Conservation (phyloP, 2,113 vertebrate species). For the Proteles cristata region DNA sequence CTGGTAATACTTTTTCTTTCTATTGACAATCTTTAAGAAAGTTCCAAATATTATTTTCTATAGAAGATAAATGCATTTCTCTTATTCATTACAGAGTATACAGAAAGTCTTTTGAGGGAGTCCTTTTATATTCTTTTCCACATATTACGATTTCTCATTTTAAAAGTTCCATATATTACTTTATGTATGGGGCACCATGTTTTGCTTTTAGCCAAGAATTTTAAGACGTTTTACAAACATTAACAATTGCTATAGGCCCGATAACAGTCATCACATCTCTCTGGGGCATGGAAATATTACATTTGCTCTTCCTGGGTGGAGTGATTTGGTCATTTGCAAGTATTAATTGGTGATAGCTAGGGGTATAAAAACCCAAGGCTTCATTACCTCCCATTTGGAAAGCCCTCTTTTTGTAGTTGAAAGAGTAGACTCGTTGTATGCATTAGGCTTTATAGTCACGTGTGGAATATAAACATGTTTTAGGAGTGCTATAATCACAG, state of each 20-base stretch:
- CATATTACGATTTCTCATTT: background rate
- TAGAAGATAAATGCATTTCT: background rate
- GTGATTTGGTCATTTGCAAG: background rate
- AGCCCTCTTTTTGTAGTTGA: background rate
- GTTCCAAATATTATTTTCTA: background rate
- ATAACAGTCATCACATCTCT: background rate
- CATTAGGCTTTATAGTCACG: background rate
- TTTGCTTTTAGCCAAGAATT: background rate
- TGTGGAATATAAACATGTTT: background rate
- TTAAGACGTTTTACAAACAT: background rate
- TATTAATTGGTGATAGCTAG: background rate
- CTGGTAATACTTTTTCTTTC: slow-evolving; percentile 61
- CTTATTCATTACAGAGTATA: background rate
- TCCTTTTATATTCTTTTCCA: background rate
- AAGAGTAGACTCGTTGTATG: background rate
- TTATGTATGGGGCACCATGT: background rate
- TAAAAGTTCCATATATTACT: background rate
- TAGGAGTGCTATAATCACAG: background rate
- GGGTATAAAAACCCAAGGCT: background rate
- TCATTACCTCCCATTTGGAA: background rate
- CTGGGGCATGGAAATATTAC: background rate
- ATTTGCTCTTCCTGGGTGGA: background rate
- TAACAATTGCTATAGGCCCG: background rate
- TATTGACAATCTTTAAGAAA: slow-evolving; percentile 65
- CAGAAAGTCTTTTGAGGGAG: background rate